A percentile compares a stretch with the other conserved stretches of the same genome.
Evolutionary conservation across 2,888 invertebrate species (phyloP).

Genomic region (Odiellus spinosus): DNA sequence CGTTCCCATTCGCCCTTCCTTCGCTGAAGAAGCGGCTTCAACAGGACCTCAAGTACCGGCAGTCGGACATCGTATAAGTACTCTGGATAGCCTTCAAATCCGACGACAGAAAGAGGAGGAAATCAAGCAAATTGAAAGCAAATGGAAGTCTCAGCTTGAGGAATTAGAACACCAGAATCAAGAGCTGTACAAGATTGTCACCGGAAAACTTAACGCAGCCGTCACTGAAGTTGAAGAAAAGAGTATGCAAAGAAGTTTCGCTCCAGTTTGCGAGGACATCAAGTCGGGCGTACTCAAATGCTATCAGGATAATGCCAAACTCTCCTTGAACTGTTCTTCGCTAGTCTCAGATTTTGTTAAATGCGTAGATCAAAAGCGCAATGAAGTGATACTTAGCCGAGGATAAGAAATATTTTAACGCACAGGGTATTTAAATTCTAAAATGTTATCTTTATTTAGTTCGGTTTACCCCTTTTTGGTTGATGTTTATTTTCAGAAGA

Average conservation of each 20-base stretch:
- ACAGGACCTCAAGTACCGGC: too few species aligned
- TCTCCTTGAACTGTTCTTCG: slow-evolving; percentile 17
- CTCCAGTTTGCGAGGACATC: slow-evolving; percentile 16
- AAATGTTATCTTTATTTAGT: too few species aligned
- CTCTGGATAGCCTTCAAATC: background rate
- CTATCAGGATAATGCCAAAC: slow-evolving; percentile 13
- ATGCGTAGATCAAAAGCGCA: slow-evolving; percentile 12
- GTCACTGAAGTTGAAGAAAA: slow-evolving; percentile 14
- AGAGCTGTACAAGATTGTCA: slow-evolving; percentile 9
- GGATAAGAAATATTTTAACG: too few species aligned
- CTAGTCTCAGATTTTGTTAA: slow-evolving; percentile 17
- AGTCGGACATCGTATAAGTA: too few species aligned
- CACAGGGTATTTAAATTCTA: too few species aligned
- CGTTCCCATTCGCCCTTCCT: too few species aligned
- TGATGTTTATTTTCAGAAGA: too few species aligned
- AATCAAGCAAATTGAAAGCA: background rate
- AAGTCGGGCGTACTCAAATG: slow-evolving; percentile 12
- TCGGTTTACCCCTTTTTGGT: too few species aligned
- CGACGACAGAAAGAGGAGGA: background rate
- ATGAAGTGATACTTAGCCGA: too few species aligned
- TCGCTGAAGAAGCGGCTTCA: too few species aligned
- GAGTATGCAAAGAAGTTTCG: slow-evolving; percentile 11
- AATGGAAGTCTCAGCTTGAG: background rate
- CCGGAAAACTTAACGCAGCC: slow-evolving; percentile 10
- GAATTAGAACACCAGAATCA: background rate